Base-by-base conservation (phyloP, 30 jellyfish, hydroid and myxozoan species). In the Pelagia noctiluca region DNA sequence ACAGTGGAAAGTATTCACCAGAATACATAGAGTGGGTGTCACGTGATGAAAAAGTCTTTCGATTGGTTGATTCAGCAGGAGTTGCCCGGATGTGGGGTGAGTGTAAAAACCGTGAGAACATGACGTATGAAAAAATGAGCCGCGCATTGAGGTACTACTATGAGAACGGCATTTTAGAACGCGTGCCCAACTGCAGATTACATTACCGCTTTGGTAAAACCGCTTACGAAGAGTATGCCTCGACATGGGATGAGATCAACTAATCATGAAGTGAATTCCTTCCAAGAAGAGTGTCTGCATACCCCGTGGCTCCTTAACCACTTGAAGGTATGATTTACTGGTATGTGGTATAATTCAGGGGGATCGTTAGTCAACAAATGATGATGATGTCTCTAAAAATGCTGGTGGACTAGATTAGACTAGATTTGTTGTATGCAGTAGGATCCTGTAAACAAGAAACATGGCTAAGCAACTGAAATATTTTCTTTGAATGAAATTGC, bases 61-160 rank as follows among this genome's bases (percentile, higher is more conserved):
- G 96, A 67, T 62, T 87, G 88, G 96, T 87, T 16, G 96, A 87
- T 46, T 87, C 96, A 1, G 96, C 96, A 0, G 96, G 87, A 8
- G 96, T 87, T 36, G 96, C 96, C 5, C 85, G 87, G 88, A 71
- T 87, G 91, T 87, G 96, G 96, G 96, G 96, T 25, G 91, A 87
- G 64, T 87, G 96, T 78, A 87, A 87, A 50, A 87, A 87, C 91
- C 33, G 96, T 57, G 96, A 77, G 68, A 87, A 87, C 57, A 87
- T 87, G 96, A 87, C 96, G 11, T 87, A 87, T 63, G 96, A 87
- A 71, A 87, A 87, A 68, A 87, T 87, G 96, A 87, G 96, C 88
- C 67, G 96, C 11, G 96, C 96, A 1, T 32, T 87, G 83, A 65
- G 96, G 74, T 87, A 87, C 50, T 87, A 87, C 49, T 87, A 87